phyloP scores from a whole-genome alignment of 2,888 invertebrate species.

The Ophonus ardosiacus region DNA sequence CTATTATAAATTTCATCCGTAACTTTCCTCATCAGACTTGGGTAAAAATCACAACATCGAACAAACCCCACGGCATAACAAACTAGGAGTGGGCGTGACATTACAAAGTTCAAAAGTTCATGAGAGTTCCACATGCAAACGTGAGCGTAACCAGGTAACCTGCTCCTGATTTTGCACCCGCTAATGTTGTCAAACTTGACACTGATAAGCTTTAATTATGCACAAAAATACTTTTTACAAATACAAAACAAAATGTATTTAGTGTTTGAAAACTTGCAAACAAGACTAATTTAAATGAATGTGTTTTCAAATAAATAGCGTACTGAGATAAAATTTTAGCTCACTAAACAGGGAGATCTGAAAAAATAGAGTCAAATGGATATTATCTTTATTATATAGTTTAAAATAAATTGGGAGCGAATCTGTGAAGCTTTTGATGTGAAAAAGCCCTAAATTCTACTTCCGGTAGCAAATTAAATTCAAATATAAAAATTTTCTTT shows the following conservation, averaged over 20 bases:
- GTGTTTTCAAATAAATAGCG: no score
- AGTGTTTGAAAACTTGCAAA: no score
- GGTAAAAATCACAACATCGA: conserved; percentile 14
- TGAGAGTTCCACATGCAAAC: neutral
- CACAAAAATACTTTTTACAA: neutral
- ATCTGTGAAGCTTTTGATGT: no score
- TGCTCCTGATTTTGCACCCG: neutral
- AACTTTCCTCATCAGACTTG: conserved; percentile 26
- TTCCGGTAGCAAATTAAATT: no score
- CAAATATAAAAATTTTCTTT: no score
- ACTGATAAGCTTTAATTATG: neutral
- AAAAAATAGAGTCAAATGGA: no score
- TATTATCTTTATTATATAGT: no score
- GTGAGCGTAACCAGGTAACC: neutral
- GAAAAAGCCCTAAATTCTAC: no score
- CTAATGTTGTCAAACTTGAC: neutral
- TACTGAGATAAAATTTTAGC: no score
- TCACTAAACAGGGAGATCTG: no score
- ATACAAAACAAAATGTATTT: neutral
- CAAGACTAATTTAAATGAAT: no score
- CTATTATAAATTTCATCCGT: neutral
- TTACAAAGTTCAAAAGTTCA: conserved; percentile 47
- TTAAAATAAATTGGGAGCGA: no score
- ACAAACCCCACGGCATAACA: neutral
- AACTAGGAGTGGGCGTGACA: neutral